Evolutionary conservation across 2,113 vertebrate species (phyloP).

Genomic region (Rhinopomastus cyanomelas): DNA sequence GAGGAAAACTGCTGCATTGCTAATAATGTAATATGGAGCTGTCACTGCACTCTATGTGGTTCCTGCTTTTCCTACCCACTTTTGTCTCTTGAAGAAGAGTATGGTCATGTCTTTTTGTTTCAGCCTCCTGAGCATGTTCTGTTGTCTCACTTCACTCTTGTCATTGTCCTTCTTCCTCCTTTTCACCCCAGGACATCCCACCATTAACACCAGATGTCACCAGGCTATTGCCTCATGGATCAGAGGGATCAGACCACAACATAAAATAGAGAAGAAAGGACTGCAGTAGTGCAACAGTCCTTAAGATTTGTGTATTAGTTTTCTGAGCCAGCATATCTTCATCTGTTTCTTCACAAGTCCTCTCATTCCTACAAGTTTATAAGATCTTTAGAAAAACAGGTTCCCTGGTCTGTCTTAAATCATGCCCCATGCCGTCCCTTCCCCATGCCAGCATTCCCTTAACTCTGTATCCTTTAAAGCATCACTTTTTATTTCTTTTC

Average conservation of each 20-base stretch:
- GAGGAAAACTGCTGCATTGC: not conserved
- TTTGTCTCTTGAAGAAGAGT: not conserved
- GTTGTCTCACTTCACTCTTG: not conserved
- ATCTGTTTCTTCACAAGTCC: not conserved
- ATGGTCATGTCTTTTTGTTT: not conserved
- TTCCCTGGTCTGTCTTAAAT: not conserved
- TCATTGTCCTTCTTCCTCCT: not conserved
- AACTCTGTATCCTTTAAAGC: not conserved
- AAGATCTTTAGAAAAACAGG: not conserved
- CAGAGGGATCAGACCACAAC: not conserved
- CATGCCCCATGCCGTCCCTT: not conserved
- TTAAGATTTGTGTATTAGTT: not conserved
- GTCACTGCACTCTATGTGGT: not conserved
- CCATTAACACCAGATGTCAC: conserved; percentile 8
- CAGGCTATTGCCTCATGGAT: not conserved
- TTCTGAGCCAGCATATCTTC: not conserved
- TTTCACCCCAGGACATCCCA: not conserved
- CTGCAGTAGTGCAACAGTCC: not conserved
- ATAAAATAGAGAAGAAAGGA: not conserved
- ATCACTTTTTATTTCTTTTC: not conserved
- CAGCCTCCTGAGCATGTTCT: not conserved
- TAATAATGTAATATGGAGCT: not conserved
- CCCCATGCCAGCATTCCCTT: not conserved
- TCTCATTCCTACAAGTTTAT: not conserved
- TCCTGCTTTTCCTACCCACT: not conserved